These are phyloP conservation scores for Scaptomyza hsui DNA, from an alignment of 1,140 invertebrate genomes.

Conservation along the genomic window DNA sequence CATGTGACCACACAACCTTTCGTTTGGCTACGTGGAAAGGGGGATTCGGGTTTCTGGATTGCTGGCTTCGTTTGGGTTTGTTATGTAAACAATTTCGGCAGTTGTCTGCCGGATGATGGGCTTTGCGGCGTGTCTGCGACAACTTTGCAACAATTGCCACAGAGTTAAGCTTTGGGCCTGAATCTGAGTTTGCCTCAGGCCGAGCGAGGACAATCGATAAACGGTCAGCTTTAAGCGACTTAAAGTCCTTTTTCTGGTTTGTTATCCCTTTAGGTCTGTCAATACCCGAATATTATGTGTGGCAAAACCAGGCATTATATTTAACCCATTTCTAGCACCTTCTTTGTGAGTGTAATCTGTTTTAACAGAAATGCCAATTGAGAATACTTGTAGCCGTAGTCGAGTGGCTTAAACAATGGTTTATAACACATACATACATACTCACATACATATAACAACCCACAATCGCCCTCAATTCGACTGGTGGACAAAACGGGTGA, in stretches of 20 bases:
- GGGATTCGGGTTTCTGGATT: not conserved
- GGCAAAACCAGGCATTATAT: not conserved
- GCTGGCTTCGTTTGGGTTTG: conserved; percentile 19
- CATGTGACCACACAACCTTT: conserved; percentile 36
- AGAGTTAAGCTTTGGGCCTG: not conserved
- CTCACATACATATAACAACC: too few species aligned
- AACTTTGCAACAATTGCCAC: conserved; percentile 2
- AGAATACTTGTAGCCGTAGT: not conserved
- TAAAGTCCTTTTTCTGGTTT: conserved; percentile 16
- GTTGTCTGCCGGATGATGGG: conserved; percentile 17
- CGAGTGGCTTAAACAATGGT: conserved; percentile 3
- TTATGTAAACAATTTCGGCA: conserved; percentile 43
- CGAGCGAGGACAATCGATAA: conserved; percentile 26
- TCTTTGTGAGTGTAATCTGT: conserved; percentile 53
- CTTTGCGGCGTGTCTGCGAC: conserved; percentile 27
- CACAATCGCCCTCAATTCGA: not conserved
- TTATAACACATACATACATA: conserved; percentile 11
- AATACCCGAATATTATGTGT: not conserved
- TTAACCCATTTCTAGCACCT: conserved; percentile 39
- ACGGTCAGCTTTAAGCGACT: conserved; percentile 16
- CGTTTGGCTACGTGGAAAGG: not conserved
- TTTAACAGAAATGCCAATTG: conserved; percentile 8
- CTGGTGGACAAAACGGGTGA: conserved; percentile 6
- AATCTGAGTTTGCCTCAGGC: not conserved
- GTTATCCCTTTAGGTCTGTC: conserved; percentile 8